These are phyloP conservation scores for Molothrus ater DNA, from an alignment of 2,797 vertebrate genomes.

Conservation along the genomic window DNA sequence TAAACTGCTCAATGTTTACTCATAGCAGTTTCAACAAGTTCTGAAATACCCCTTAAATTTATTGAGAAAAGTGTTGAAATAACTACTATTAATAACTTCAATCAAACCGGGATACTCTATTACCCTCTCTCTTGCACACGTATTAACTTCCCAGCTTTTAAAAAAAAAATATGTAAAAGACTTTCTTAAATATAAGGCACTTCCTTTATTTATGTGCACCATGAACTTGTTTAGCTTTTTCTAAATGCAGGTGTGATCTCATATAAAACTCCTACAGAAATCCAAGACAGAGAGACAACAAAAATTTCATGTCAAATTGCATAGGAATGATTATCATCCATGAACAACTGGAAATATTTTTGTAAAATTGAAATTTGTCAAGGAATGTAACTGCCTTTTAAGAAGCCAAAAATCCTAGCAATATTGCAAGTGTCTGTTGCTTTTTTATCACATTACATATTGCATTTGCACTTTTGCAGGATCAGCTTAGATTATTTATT, in stretches of 20 bases:
- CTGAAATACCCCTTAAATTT: background rate
- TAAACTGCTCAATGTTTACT: background rate
- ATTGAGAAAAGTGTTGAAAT: background rate
- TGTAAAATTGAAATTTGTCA: background rate
- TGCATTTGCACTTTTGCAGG: background rate
- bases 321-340: background rate
- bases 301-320: background rate
- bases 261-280: background rate
- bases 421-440: background rate
- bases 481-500: background rate
- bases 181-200: background rate
- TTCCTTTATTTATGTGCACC: background rate
- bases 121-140: background rate
- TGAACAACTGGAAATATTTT: background rate
- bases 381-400: background rate
- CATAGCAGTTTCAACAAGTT: background rate
- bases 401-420: background rate
- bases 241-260: background rate
- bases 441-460: background rate
- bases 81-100: background rate
- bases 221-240: background rate
- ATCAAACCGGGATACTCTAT: background rate
- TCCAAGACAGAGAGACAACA: background rate
- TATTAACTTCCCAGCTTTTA: background rate
- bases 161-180: background rate